Evolutionary conservation across 2,113 vertebrate species (phyloP).

Genomic region (Redunca redunca): DNA sequence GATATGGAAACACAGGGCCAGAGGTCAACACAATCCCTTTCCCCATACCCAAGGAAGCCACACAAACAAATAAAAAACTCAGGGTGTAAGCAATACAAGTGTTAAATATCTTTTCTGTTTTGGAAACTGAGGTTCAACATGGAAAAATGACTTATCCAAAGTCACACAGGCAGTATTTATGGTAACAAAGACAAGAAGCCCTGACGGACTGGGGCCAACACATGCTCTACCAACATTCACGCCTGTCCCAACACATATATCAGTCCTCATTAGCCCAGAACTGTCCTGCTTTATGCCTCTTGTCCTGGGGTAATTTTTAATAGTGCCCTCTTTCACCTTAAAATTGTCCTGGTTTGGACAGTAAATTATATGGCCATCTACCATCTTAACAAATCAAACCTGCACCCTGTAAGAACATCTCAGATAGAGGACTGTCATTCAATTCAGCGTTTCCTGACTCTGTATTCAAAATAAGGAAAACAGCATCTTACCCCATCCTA

Average conservation of each 20-base stretch:
- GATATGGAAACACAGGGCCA: neutral
- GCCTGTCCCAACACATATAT: neutral
- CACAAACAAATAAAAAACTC: neutral
- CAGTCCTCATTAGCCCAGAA: neutral
- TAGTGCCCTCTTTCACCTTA: neutral
- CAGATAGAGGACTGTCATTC: neutral
- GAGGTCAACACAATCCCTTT: neutral
- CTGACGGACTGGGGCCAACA: neutral
- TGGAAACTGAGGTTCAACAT: neutral
- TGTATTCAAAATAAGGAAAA: slow-evolving; percentile 50
- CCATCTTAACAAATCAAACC: neutral
- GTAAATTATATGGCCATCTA: neutral
- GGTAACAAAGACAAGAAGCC: neutral
- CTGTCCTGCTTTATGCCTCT: neutral
- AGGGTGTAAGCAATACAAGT: neutral
- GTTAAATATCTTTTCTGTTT: neutral
- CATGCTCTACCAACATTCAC: neutral
- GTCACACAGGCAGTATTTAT: neutral
- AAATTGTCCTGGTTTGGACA: neutral
- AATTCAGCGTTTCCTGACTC: neutral
- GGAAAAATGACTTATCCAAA: neutral
- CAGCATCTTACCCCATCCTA: slow-evolving; percentile 68
- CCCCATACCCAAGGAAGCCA: neutral
- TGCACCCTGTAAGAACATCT: neutral
- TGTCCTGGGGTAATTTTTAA: neutral